Evolutionary conservation across 2,888 invertebrate genomes (phyloP).

Genomic region (Andrena fulva): DNA sequence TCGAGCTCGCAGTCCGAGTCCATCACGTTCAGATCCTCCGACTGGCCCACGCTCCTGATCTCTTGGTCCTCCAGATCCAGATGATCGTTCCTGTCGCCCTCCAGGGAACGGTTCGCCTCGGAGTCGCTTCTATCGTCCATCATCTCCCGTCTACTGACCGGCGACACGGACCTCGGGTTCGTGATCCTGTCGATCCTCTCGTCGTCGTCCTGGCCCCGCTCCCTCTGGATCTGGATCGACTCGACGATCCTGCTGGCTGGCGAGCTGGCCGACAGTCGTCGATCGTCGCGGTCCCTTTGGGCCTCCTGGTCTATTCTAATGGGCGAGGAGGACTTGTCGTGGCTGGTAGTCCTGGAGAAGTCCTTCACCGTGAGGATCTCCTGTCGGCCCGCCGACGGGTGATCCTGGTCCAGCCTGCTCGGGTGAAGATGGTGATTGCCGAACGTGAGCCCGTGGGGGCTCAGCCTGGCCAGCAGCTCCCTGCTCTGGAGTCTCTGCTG

Average conservation of each 20-base stretch:
- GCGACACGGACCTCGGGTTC: constrained; percentile 79
- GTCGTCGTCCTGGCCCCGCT: constrained; percentile 73
- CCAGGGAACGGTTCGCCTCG: constrained; percentile 81
- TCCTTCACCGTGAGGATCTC: constrained; percentile 81
- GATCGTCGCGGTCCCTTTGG: constrained; percentile 67
- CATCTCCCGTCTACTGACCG: constrained; percentile 74
- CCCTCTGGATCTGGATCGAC: constrained; percentile 62
- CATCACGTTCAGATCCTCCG: constrained; percentile 84
- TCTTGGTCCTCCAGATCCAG: constrained; percentile 81
- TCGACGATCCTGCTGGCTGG: constrained; percentile 62
- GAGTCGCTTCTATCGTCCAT: constrained; percentile 82
- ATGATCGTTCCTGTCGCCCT: constrained; percentile 80
- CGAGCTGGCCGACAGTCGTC: constrained; percentile 55
- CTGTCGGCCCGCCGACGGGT: constrained; percentile 69
- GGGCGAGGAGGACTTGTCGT: constrained; percentile 80
- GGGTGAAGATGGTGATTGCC: constrained; percentile 75
- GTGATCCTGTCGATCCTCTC: constrained; percentile 72
- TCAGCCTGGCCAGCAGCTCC: constrained; percentile 80
- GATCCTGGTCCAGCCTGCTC: constrained; percentile 67
- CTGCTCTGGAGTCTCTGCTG: constrained; percentile 81
- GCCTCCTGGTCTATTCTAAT: constrained; percentile 71
- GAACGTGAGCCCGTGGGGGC: constrained; percentile 77
- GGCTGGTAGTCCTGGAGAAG: constrained; percentile 79
- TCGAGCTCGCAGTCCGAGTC: constrained; percentile 82
- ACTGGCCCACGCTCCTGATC: constrained; percentile 80